A percentile compares a stretch with the other conserved stretches of the same genome.
phyloP scores from a whole-genome alignment of 1,140 invertebrate species.

The Centruroides vittatus region DNA sequence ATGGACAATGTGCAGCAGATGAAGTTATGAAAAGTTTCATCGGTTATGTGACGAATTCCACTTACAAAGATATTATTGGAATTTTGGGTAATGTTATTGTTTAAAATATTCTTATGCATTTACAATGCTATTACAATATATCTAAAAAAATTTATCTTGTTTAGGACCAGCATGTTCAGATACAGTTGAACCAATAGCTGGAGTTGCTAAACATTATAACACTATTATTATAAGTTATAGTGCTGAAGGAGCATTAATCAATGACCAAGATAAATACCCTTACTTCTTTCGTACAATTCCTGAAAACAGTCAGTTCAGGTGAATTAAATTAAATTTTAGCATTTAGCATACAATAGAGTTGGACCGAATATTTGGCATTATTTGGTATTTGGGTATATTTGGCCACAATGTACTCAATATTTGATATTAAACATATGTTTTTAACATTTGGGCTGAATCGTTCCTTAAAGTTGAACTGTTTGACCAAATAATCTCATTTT shows the following conservation, averaged over 20 bases:
- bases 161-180: constrained; percentile 68
- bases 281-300: constrained; percentile 73
- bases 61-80: constrained; percentile 43
- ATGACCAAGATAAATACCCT: constrained; percentile 53
- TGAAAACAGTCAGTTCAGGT: constrained; percentile 57
- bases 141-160: constrained; percentile 1
- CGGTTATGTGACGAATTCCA: constrained; percentile 44
- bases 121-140: neutral
- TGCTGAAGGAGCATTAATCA: constrained; percentile 56
- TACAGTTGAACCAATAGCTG: constrained; percentile 64
- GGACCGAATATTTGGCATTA: too few species aligned
- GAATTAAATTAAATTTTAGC: constrained; percentile 17
- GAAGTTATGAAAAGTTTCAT: constrained; percentile 65
- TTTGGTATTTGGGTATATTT: too few species aligned
- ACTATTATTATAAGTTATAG: constrained; percentile 65
- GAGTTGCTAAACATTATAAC: constrained; percentile 59
- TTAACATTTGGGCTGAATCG: too few species aligned
- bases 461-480: too few species aligned
- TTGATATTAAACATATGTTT: too few species aligned
- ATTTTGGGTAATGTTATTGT: constrained; percentile 40
- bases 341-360: too few species aligned
- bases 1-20: constrained; percentile 58
- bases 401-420: too few species aligned
- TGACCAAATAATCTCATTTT: too few species aligned
- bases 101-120: too few species aligned